A percentile compares a stretch with the other conserved stretches of the same genome.
Evolutionary conservation across 2,888 invertebrate genomes (phyloP).

Genomic region (Zaprionus bogoriensis): DNA sequence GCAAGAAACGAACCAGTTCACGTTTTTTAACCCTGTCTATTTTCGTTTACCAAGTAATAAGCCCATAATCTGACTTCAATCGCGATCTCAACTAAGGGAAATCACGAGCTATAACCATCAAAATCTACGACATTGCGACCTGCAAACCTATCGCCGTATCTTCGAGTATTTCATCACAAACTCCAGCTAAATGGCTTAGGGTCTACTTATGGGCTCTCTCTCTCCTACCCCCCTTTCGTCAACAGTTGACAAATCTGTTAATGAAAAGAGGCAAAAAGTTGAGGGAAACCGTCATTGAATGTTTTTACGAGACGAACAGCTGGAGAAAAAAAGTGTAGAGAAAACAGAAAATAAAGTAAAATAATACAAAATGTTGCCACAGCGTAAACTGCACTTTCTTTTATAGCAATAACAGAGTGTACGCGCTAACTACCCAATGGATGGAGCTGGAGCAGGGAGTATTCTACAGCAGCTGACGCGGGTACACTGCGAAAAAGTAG

Average conservation of each 20-base stretch:
- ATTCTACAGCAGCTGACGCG: not conserved
- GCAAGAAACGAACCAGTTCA: not conserved
- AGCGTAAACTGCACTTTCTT: conserved; percentile 1
- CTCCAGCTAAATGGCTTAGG: conserved; percentile 17
- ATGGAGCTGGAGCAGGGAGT: not conserved
- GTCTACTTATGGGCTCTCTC: not conserved
- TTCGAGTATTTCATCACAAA: conserved; percentile 4
- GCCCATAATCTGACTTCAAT: not conserved
- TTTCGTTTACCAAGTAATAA: too few relatives aligned
- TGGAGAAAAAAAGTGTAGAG: conserved; percentile 11
- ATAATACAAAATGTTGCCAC: conserved; percentile 3
- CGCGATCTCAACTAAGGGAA: not conserved
- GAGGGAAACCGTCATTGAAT: conserved; percentile 13
- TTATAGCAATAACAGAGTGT: not conserved
- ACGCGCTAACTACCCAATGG: not conserved
- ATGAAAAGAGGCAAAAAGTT: conserved; percentile 29
- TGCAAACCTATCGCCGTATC: conserved; percentile 11
- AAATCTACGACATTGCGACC: conserved; percentile 4
- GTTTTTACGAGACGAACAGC: conserved; percentile 23
- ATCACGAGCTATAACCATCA: conserved; percentile 2
- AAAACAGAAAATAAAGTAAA: conserved; percentile 20
- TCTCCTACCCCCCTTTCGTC: not conserved
- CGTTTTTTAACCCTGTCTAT: too few relatives aligned
- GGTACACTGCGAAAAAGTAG: not conserved
- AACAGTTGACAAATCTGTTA: conserved; percentile 25